Conservation (phyloP, 2,113 vertebrate genomes). For the Mustelus asterias region DNA sequence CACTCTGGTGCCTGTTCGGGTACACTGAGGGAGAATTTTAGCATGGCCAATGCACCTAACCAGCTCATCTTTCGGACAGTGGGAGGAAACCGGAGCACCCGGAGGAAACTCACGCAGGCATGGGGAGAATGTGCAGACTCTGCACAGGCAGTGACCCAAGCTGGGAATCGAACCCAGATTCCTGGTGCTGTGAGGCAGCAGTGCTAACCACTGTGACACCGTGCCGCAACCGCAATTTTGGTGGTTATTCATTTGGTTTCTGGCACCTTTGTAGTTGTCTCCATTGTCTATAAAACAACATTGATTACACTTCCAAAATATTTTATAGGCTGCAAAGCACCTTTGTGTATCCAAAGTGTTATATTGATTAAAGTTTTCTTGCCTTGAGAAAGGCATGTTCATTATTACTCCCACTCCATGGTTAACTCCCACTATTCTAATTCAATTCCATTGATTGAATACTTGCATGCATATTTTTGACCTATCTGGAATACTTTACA, state of each 20-base stretch:
- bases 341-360: not conserved
- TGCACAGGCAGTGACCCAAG: too few species aligned
- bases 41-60: too few species aligned
- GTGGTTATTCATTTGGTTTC: not conserved
- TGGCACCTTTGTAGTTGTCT: not conserved
- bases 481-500: not conserved
- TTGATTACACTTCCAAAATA: not conserved
- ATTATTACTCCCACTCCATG: not conserved
- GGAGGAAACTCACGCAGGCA: too few species aligned
- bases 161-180: too few species aligned
- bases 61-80: too few species aligned
- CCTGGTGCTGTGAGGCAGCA: too few species aligned
- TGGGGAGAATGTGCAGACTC: too few species aligned
- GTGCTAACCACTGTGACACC: too few species aligned
- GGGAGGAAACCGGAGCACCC: too few species aligned
- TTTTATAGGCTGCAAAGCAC: not conserved
- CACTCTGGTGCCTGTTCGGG: too few species aligned
- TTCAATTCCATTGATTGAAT: not conserved
- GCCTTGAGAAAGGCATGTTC: not conserved
- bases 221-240: not conserved
- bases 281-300: not conserved
- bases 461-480: not conserved
- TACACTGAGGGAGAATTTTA: too few species aligned
- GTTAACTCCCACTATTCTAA: not conserved
- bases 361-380: not conserved